These are phyloP conservation scores for Bufo bufo DNA, from an alignment of 2,113 vertebrate species.

Conservation along the genomic window DNA sequence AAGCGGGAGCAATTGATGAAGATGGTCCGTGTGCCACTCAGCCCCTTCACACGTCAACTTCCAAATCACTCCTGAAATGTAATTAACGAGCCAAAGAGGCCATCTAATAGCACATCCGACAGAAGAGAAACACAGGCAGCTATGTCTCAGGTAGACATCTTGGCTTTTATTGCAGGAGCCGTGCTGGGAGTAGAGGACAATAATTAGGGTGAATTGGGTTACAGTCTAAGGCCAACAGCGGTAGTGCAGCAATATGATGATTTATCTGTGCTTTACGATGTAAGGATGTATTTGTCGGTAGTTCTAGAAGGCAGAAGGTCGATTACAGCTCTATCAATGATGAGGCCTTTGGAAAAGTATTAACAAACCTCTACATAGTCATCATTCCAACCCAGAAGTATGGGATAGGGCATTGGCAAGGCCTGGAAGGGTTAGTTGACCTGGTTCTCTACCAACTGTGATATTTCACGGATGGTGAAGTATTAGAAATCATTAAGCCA, in stretches of 20 bases:
- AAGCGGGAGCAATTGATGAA: slow-evolving; percentile 58
- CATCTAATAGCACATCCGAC: slow-evolving; percentile 49
- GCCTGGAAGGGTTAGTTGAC: too few relatives aligned
- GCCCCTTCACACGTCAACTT: slow-evolving; percentile 45
- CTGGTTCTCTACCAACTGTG: too few relatives aligned
- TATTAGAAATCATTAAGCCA: too few relatives aligned
- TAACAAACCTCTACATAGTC: background rate
- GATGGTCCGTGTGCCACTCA: slow-evolving; percentile 54
- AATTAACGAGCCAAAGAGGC: slow-evolving; percentile 54
- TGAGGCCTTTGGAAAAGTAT: background rate
- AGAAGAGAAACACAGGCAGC: slow-evolving; percentile 21
- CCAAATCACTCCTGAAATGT: slow-evolving; percentile 58
- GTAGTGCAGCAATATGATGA: background rate
- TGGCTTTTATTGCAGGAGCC: background rate
- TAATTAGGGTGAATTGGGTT: slow-evolving; percentile 23
- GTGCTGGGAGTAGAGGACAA: slow-evolving; percentile 18
- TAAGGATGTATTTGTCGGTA: background rate
- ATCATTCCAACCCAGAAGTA: too few relatives aligned
- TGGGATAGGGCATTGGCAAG: too few relatives aligned
- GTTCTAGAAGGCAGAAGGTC: background rate
- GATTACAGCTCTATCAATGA: background rate
- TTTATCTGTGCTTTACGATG: background rate
- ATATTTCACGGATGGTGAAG: too few relatives aligned
- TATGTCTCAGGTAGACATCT: slow-evolving; percentile 16
- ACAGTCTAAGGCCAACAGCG: background rate